Evolutionary conservation across 1,140 invertebrate genomes (phyloP), one percentile per base, ranked within the genome.

Genomic region (Agrilus planipennis): DNA sequence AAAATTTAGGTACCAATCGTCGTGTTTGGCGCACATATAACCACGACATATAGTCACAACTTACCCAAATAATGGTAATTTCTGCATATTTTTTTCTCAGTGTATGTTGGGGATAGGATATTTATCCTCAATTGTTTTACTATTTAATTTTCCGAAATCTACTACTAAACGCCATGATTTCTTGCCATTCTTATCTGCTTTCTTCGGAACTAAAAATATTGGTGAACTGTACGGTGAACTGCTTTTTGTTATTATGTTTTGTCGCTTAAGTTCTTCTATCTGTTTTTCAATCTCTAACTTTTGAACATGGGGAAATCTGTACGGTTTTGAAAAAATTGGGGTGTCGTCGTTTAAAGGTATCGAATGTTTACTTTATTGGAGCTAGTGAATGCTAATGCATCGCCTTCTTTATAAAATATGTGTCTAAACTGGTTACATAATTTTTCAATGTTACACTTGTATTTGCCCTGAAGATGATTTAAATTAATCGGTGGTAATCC

Each of bases 61-160:
- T n/a, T n/a, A n/a, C n/a, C n/a, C n/a, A n/a, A n/a, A n/a, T n/a
- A n/a, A n/a, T n/a, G n/a, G n/a, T n/a, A n/a, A n/a, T n/a, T n/a
- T n/a, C n/a, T n/a, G n/a, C n/a, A n/a, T n/a, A n/a, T n/a, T n/a
- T n/a, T n/a, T 52, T 38, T 51, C 53, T 9, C 47, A 39, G 19
- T 3, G 15, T 4, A 29, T 29, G n/a, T 29, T 42, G 11, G 45
- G 44, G 32, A 53, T 37, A 14, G 46, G 49, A 44, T 47, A 49
- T 28, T 50, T 52, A 34, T 54, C 45, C 37, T 55, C 14, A n/a
- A n/a, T n/a, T n/a, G n/a, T n/a, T n/a, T n/a, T 31, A 10, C 23
- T 21, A 23, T 37, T 37, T 37, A 37, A n/a, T 9, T 21, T 23
- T 12, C 34, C 9, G 14, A 21, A 37, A 37, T 37, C 18, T 22